These are phyloP conservation scores for Acipenser ruthenus DNA, from an alignment of 2,797 vertebrate genomes.

Conservation along the genomic window DNA sequence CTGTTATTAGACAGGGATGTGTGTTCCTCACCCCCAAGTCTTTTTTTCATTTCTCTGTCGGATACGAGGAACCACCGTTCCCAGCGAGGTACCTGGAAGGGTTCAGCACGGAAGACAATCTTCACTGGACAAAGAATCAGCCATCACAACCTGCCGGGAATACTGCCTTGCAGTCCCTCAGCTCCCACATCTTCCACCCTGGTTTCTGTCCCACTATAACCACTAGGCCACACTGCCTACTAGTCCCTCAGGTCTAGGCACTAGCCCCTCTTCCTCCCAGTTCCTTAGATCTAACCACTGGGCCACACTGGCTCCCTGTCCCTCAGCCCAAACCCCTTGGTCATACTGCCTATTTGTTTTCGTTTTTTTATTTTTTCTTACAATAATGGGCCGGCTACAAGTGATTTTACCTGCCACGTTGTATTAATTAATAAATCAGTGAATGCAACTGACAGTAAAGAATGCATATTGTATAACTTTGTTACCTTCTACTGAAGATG, in stretches of 20 bases:
- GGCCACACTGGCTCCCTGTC: too few species aligned
- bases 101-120: not conserved
- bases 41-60: not conserved
- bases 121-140: too few species aligned
- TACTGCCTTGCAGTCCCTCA: not conserved
- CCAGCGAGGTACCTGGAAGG: constrained; percentile 4
- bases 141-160: not conserved
- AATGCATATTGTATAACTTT: too few species aligned
- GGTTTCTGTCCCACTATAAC: not conserved
- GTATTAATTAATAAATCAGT: too few species aligned
- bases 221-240: not conserved
- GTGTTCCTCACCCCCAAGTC: not conserved
- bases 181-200: not conserved
- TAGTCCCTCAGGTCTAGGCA: not conserved
- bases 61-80: not conserved
- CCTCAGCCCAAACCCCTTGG: too few species aligned
- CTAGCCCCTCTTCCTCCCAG: not conserved
- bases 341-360: too few species aligned
- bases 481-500: too few species aligned
- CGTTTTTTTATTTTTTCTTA: too few species aligned
- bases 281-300: too few species aligned
- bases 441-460: too few species aligned
- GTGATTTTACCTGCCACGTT: too few species aligned
- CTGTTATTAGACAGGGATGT: not conserved
- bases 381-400: too few species aligned